Base-by-base conservation (phyloP, 1,140 invertebrate species). In the Chrysomallon squamiferum region DNA sequence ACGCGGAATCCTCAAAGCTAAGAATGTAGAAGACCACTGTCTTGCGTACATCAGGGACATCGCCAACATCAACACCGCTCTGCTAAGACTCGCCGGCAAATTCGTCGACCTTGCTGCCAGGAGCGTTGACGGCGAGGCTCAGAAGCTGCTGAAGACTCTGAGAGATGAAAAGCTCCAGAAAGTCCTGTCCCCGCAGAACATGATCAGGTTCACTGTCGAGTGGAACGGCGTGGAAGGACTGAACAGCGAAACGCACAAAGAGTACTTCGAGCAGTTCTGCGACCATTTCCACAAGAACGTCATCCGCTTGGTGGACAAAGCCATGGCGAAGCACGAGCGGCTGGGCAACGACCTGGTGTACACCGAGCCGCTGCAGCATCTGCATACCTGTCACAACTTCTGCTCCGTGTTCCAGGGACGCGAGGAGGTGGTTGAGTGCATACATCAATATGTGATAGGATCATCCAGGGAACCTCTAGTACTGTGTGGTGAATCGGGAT, bases 151-250 rank as follows among this genome's bases (percentile, higher is more conserved):
- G 15, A 92, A 92, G 7, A 93, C 96, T 85, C 88, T 99, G 0
- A 87, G 96, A 73, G 96, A 98, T 81, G 93, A 93, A 13, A 78
- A 78, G 59, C 71, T 86, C 11, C 78, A 80, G 5, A 76, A 75
- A 49, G 79, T 75, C 59, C 71, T 85, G 57, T 65, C 73, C 2
- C 71, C 75, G 11, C 61, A 56, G 22, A 85, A 84, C 67, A 70
- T 82, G n/a, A 73, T 66, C 41, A 94, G 94, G 76, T 98, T 96
- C 77, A 95, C 93, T 0, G 94, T 99, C 0, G 96, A 98, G 82
- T 99, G 96, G 96, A 95, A 96, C 30, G 96, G 96, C 0, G 89
- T 95, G 58, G 95, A 98, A 83, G 96, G 96, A 56, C 87, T 98
- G 11, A 95, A 96, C 75, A 89, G 90, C 13, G 94, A 97, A 79